Evolutionary conservation across 92 coral and sea anemone species (phyloP), one percentile per base, ranked within the genome.

Genomic region (Diadumene lineata): DNA sequence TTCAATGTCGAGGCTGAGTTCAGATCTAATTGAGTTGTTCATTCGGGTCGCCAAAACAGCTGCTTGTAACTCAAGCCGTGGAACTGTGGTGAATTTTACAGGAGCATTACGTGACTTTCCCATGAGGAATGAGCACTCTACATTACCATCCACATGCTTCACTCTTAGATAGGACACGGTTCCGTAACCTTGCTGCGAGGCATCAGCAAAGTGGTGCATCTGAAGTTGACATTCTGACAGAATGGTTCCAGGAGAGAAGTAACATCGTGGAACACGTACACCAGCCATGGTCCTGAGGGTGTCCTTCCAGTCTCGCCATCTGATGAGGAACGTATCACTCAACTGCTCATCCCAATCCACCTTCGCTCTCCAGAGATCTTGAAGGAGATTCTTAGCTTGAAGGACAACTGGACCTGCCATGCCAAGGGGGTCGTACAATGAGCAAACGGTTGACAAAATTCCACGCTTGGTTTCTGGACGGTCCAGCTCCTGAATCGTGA

Each of bases 401-500:
- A 90, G 66, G 1, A 69, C 70, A 29, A 86, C 87, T 3, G 97
- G 92, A 7, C 85, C 87, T 22, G 85, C 87, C 21, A 87, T 69
- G 1, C 86, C 86, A 13, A 87, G 44, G 17, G 89, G 92, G 48
- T 90, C 92, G 26, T 72, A 84, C 69, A 86, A 66, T 28, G 82
- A 86, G 63, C 89, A 79, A 31, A 84, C 82, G 9, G 87, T 79
- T 0, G 84, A 82, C 60, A 89, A 62, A 19, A 82, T 73, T 0
- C 94, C 91, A 17, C 96, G 38, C 64, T 76, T 82, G 0, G 91
- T 86, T 31, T 82, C 84, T 15, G 96, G 88, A 34, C 80, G 82
- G 56, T 66, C 50, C 0, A 85, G 77, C 10, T 79, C 43, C 38
- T 44, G 66, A 28, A 89, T 65, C 58, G 58, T 27, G 38, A 89